These are phyloP conservation scores for Bubo blakistoni DNA, from an alignment of 2,113 vertebrate genomes.

Conservation along the genomic window DNA sequence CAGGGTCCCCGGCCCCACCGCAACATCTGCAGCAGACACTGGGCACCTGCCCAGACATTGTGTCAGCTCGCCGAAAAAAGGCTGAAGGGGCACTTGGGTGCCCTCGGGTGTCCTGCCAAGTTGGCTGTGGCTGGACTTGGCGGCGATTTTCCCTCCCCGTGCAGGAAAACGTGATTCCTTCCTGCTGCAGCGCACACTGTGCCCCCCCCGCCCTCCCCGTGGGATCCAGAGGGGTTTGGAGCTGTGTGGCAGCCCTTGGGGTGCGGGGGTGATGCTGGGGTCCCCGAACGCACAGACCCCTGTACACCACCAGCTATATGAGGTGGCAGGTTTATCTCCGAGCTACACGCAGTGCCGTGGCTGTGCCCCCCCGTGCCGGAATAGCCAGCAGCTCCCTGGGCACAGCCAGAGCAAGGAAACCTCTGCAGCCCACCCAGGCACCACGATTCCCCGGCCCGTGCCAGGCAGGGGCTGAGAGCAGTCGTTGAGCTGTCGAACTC, in stretches of 20 bases:
- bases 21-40: neutral
- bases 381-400: neutral
- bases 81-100: neutral
- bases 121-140: neutral
- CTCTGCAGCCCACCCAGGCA: neutral
- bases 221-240: neutral
- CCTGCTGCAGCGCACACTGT: neutral
- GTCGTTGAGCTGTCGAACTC: rapidly evolving
- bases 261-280: rapidly evolving
- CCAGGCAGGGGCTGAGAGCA: neutral
- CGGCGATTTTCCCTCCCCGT: rapidly evolving
- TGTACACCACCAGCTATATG: rapidly evolving
- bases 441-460: rapidly evolving
- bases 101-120: neutral
- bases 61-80: neutral
- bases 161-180: neutral
- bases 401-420: neutral
- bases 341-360: rapidly evolving
- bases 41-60: neutral
- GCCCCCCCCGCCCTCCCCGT: rapidly evolving
- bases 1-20: neutral
- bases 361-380: rapidly evolving
- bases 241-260: neutral
- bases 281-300: rapidly evolving
- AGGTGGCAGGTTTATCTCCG: rapidly evolving